Base-by-base conservation (phyloP, 1,140 invertebrate species). In the Brachionus asplanchnoidis region DNA sequence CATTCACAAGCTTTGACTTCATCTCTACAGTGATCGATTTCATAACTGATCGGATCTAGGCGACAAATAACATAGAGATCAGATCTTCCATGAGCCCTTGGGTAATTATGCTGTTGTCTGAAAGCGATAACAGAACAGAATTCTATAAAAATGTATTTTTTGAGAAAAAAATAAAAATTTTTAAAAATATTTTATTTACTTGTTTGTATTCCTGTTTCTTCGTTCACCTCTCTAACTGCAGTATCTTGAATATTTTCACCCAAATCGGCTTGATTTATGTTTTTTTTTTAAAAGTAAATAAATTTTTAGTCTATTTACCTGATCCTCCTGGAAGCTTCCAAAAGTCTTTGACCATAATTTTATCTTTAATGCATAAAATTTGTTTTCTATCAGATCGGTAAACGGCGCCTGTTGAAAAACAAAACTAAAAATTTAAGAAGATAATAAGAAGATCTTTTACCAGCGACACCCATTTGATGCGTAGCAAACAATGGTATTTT, bases 121-220 rank as follows among this genome's bases (percentile, higher is more conserved):
- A 97, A 92, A 78, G 93, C 92, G 12, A 97, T 87, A 14, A 97
- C 87, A 26, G 93, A 94, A 79, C 92, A 89, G 88, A 96, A 97
- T 85, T 92, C 91, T 23, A 86, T 36, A 86, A 86, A 36, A 83
- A 85, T 60, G 86, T 26, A 20, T 6, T 60, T 4, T 28, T 28
- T 28, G 0, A 32, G 28, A 70, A 70, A 1, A 32, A 14, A 28
- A 28, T 28, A 0, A 32, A 56, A 36, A 65, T 56, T 65, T 66
- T 60, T 56, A 66, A 4, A 11, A n/a, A 36, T 32, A n/a, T 50
- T 56, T 56, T 83, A 60, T 85, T 84, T 86, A 88, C 88, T 87
- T 85, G 93, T 91, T 85, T 92, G 88, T 46, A 97, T 92, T 75
- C 94, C 94, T 1, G 95, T 97, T 90, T 97, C 95, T 92, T 97